Base-by-base conservation (phyloP, 2,113 vertebrate genomes). In the Myiagra hebetior region DNA sequence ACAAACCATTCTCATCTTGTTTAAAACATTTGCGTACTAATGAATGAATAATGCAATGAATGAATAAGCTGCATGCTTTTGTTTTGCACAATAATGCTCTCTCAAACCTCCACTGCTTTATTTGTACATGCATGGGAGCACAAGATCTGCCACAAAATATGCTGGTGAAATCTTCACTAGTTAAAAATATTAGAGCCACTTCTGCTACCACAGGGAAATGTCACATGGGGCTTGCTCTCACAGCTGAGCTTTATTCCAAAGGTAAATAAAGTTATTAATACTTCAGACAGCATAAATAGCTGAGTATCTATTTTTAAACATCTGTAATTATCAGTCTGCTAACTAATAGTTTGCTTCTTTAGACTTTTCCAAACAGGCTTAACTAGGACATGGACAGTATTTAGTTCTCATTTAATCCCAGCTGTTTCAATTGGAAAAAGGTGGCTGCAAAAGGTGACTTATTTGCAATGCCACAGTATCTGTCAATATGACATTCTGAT, bases 211-310 rank as follows among this genome's bases (percentile, higher is more conserved):
- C 57, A 42, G 13, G 35, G 73, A 96, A 87, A 73, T 87, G 37
- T 73, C 82, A 76, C 19, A 47, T 19, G 35, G 70, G 33, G 39
- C 37, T 74, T 68, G 35, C 9, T 85, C 22, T 86, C 68, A 77
- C 64, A 77, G 67, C 35, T 91, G 52, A 94, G 81, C 59, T 92
- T 93, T 56, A 92, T 90, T 85, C 42, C 69, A 89, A 23, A 53
- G 81, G 75, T 81, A 85, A 95, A 95, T 91, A 82, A 91, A 88
- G 69, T 87, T 95, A 93, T 80, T 94, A 87, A 89, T 91, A 83
- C 70, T 53, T 84, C 44, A 91, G 76, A 91, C 65, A 73, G 69
- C 74, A 79, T 69, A 92, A 94, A 87, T 55, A 93, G 84, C 76
- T 62, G 63, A 31, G 7, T 41, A 84, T 23, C 83, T 89, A 92